Conservation (phyloP, 2,888 invertebrate genomes). For the Eumerus sabulonum region DNA sequence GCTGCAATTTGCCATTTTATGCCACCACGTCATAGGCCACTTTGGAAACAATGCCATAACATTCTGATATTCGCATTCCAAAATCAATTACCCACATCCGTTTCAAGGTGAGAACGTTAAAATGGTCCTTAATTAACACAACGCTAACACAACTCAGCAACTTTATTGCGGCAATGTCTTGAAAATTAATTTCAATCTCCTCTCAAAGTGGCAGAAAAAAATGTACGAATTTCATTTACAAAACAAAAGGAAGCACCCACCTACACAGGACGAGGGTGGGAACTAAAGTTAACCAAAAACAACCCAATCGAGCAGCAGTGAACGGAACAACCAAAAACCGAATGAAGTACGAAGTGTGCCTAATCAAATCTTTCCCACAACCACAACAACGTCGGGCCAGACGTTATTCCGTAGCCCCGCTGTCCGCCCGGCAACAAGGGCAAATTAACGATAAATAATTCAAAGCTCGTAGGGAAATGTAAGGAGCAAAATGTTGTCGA, state of each 20-base stretch:
- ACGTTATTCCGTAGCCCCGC: background rate
- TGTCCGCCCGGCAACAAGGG: slow-evolving; percentile 3
- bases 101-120: slow-evolving; percentile 47
- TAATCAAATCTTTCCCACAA: slow-evolving; percentile 59
- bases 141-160: slow-evolving; percentile 49
- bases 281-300: too few relatives aligned
- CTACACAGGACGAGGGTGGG: background rate
- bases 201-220: background rate
- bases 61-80: slow-evolving; percentile 33
- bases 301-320: too few relatives aligned
- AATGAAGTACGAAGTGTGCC: slow-evolving; percentile 15
- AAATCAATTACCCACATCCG: slow-evolving; percentile 41
- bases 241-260: slow-evolving; percentile 1
- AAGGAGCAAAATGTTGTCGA: slow-evolving; percentile 35
- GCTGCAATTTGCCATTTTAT: slow-evolving; percentile 3
- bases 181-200: slow-evolving; percentile 54
- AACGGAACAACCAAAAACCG: slow-evolving; percentile 1
- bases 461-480: slow-evolving; percentile 54
- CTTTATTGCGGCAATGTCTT: slow-evolving; percentile 39
- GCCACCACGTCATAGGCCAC: background rate
- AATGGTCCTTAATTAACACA: slow-evolving; percentile 46
- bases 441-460: slow-evolving; percentile 68
- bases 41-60: background rate
- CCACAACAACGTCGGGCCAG: slow-evolving; percentile 13
- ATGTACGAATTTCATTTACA: slow-evolving; percentile 20